Base-by-base conservation (phyloP, 2,113 vertebrate species). In the Cygnus buccinator region DNA sequence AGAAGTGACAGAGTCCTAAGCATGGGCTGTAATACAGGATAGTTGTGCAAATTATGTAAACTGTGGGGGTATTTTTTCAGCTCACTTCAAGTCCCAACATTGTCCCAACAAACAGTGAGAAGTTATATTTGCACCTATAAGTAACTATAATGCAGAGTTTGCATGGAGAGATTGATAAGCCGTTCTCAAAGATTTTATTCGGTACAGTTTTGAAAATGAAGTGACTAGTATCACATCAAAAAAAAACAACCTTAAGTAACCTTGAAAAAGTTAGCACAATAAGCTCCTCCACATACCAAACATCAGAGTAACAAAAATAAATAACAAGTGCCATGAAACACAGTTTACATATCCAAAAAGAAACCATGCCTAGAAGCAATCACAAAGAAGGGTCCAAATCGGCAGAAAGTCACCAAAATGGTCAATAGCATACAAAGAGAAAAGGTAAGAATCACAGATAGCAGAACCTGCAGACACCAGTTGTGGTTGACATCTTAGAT, bases 251-350 rank as follows among this genome's bases (percentile, higher is more conserved):
- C 43, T 59, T 58, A 72, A 58, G 44, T 81, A 92, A 87, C 43
- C 66, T 65, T 94, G 68, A 50, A 72, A 33, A 82, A 93, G 79
- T 80, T 67, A 80, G 74, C 23, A 85, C 37, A 90, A 88, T 35
- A 86, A 75, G 29, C 43, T 93, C 26, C 59, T 79, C 83, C 76
- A 75, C 83, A 78, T 39, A 75, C 73, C 80, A 94, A 80, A 46
- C 23, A 17, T 67, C 54, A 72, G 61, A 68, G 73, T 33, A 90
- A 93, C 22, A 72, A 62, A 90, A 90, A 93, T 43, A 96, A 90
- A 37, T 50, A 81, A 52, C 21, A 84, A 80, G 33, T 44, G 13
- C 70, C 54, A 90, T 86, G 52, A 89, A 92, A 89, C 52, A 57
- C 0, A 0, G 76, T 48, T 90, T 68, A 84, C 8, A 14, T 41